Conservation (phyloP, 2,113 vertebrate species). For the Lophius piscatorius region DNA sequence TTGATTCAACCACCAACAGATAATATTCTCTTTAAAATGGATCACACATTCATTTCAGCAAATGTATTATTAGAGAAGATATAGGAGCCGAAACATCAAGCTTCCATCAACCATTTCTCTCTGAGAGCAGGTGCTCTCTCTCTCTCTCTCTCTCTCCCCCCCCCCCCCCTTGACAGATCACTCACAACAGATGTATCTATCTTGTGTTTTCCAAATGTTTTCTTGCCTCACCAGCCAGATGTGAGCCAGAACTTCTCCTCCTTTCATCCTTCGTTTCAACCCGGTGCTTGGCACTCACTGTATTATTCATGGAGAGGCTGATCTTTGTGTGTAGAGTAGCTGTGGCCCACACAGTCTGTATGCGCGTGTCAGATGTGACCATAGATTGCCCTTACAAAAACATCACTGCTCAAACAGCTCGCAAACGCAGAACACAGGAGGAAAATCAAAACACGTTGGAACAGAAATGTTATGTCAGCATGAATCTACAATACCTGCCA, state of each 20-base stretch:
- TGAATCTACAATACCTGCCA: constrained; percentile 1
- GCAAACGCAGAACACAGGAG: constrained; percentile 37
- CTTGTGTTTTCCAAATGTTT: constrained; percentile 25
- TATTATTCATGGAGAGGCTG: constrained; percentile 59
- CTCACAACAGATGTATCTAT: constrained; percentile 28
- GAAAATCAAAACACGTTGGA: constrained; percentile 25
- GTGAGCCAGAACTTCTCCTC: constrained; percentile 34
- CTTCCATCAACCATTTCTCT: constrained; percentile 31
- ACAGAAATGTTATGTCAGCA: constrained; percentile 30
- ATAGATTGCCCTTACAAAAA: constrained; percentile 49
- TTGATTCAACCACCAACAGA: too few relatives aligned
- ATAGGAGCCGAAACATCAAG: too few relatives aligned
- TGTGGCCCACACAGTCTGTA: constrained; percentile 45
- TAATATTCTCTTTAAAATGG: too few relatives aligned
- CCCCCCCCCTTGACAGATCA: constrained; percentile 21
- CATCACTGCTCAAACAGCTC: constrained; percentile 45
- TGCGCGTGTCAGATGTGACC: constrained; percentile 11
- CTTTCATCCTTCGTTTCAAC: constrained; percentile 20
- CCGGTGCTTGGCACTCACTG: constrained; percentile 35
- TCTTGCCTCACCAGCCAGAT: constrained; percentile 8
- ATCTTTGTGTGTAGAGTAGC: constrained; percentile 55
- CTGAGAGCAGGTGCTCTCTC: constrained; percentile 1
- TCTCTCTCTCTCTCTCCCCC: too few relatives aligned
- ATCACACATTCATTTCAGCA: too few relatives aligned
- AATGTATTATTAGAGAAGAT: too few relatives aligned